Evolutionary conservation across 53 echinoderm and acorn worm genomes (phyloP).

Genomic region (Glandiceps talaboti): DNA sequence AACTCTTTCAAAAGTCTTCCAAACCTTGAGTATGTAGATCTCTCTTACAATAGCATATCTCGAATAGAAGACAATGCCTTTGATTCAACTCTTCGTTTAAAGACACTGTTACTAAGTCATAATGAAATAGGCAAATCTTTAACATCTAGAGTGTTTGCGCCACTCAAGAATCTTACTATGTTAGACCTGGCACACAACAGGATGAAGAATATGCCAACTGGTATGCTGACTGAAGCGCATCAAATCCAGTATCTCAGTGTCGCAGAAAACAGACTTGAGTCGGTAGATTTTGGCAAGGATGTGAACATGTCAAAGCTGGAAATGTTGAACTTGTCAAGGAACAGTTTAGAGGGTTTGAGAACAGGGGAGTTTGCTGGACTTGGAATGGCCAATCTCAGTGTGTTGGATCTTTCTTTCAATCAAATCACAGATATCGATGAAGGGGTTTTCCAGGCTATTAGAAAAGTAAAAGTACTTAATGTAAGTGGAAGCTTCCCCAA

Average conservation of each 20-base stretch:
- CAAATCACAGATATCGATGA: slow-evolving; percentile 27
- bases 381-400: slow-evolving; percentile 11
- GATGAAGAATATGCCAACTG: slow-evolving; percentile 21
- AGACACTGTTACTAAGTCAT: slow-evolving; percentile 29
- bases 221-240: slow-evolving; percentile 20
- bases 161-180: slow-evolving; percentile 21
- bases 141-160: slow-evolving; percentile 16
- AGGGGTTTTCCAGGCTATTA: slow-evolving; percentile 12
- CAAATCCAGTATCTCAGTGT: slow-evolving; percentile 29
- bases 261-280: slow-evolving; percentile 20
- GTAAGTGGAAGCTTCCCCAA: slow-evolving; percentile 16
- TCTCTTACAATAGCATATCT: slow-evolving; percentile 59
- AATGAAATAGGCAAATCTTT: slow-evolving; percentile 48
- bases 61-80: slow-evolving; percentile 39
- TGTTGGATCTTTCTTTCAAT: slow-evolving; percentile 54
- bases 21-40: slow-evolving; percentile 34
- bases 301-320: slow-evolving; percentile 25
- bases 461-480: slow-evolving; percentile 27
- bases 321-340: slow-evolving; percentile 35
- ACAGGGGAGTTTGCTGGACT: slow-evolving; percentile 42
- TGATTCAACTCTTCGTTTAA: slow-evolving; percentile 25
- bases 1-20: slow-evolving; percentile 57
- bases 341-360: slow-evolving; percentile 21
- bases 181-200: slow-evolving; percentile 66
- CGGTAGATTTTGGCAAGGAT: slow-evolving; percentile 31